Percentiles rank a stretch among this genome's conserved stretches.
Evolutionary conservation across 2,888 invertebrate species (phyloP).

Genomic region (Amiota communis): DNA sequence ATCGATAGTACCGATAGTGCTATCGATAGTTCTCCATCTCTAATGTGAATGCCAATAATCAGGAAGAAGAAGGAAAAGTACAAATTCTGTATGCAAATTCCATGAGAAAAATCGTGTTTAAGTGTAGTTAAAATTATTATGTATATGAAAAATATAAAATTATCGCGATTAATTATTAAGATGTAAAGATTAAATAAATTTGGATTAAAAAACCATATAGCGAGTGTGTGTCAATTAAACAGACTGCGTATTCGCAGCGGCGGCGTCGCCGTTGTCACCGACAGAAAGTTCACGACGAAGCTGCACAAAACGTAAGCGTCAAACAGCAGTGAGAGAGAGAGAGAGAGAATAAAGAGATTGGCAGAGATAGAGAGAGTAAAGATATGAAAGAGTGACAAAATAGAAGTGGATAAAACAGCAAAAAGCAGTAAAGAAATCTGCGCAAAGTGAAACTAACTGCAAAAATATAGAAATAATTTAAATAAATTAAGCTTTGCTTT

Average conservation of each 20-base stretch:
- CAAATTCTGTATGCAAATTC: slow-evolving; percentile 45
- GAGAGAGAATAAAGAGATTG: slow-evolving; percentile 21
- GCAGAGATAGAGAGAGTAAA: slow-evolving; percentile 43
- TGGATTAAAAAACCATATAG: slow-evolving; percentile 39
- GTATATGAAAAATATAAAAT: slow-evolving; percentile 28
- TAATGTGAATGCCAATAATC: too few species aligned
- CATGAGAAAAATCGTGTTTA: slow-evolving; percentile 52
- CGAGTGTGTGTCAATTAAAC: not conserved
- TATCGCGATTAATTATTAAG: slow-evolving; percentile 46
- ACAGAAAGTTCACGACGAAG: slow-evolving; percentile 16
- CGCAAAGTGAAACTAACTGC: slow-evolving; percentile 19
- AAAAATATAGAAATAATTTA: slow-evolving; percentile 25
- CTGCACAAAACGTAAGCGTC: slow-evolving; percentile 40
- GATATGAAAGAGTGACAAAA: slow-evolving; percentile 33
- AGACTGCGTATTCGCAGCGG: slow-evolving; percentile 12
- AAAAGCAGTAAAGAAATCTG: not conserved
- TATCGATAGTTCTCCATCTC: too few species aligned
- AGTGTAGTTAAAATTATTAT: slow-evolving; percentile 39
- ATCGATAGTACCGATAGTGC: too few species aligned
- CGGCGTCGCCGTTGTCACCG: not conserved
- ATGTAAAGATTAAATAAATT: slow-evolving; percentile 53
- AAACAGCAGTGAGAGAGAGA: slow-evolving; percentile 39
- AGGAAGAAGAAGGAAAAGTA: slow-evolving; percentile 48
- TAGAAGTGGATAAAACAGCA: slow-evolving; percentile 41
- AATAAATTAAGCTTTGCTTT: slow-evolving; percentile 9